Evolutionary conservation across 23 tunicate genomes (phyloP).

Genomic region (Styela clava): DNA sequence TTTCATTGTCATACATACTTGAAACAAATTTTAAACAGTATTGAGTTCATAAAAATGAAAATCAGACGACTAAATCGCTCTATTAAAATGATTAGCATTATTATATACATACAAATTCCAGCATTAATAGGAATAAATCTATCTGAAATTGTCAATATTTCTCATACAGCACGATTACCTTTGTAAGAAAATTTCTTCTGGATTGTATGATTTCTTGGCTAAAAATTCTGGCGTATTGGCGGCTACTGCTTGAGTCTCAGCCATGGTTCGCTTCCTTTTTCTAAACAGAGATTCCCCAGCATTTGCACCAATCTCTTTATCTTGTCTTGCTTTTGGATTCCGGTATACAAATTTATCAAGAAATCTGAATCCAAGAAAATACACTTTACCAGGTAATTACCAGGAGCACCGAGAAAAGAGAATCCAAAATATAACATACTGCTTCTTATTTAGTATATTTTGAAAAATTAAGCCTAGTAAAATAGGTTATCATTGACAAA

Average conservation of each 20-base stretch:
- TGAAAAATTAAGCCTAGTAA: not conserved
- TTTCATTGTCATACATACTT: too few species aligned
- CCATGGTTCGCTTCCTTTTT: constrained; percentile 13
- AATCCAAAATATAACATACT: too few species aligned
- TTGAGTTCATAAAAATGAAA: too few species aligned
- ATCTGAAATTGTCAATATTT: too few species aligned
- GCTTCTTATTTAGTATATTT: not conserved
- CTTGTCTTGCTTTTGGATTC: constrained; percentile 56
- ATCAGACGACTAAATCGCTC: too few species aligned
- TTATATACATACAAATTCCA: too few species aligned
- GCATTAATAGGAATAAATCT: too few species aligned
- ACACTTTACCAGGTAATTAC: not conserved
- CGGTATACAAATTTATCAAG: constrained; percentile 87
- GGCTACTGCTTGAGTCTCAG: constrained; percentile 15
- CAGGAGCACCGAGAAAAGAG: not conserved
- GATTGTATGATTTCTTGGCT: constrained; percentile 33
- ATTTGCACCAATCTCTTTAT: constrained; percentile 19
- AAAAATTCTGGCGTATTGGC: constrained; percentile 68
- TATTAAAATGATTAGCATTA: too few species aligned
- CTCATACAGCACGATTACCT: constrained; percentile 34
- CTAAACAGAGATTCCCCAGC: constrained; percentile 21
- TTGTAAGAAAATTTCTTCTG: constrained; percentile 81
- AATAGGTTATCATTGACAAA: not conserved
- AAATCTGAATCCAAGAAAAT: constrained; percentile 37
- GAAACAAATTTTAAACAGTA: too few species aligned